Conservation (phyloP, 92 coral and sea anemone genomes). For the Metridium senile region DNA sequence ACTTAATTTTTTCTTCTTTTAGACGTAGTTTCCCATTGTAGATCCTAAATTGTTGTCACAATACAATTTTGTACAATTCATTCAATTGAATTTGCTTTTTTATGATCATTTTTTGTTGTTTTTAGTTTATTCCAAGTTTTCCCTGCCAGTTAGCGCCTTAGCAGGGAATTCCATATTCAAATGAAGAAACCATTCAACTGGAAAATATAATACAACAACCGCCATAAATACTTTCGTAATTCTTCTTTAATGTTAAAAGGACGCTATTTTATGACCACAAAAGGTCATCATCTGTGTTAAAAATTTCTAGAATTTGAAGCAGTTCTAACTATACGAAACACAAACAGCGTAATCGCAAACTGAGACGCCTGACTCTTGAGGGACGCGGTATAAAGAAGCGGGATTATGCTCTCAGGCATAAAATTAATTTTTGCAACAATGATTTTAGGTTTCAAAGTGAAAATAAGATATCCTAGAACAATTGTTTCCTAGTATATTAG, state of each 20-base stretch:
- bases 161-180: not conserved
- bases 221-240: not conserved
- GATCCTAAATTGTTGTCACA: too few species aligned
- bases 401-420: not conserved
- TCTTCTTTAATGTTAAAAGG: not conserved
- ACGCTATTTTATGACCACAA: not conserved
- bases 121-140: too few species aligned
- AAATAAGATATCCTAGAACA: too few species aligned
- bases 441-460: too few species aligned
- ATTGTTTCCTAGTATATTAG: too few species aligned
- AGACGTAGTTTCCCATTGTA: not conserved
- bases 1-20: not conserved
- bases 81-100: not conserved
- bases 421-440: not conserved
- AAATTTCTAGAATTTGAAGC: not conserved
- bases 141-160: too few species aligned
- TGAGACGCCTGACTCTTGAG: too few species aligned
- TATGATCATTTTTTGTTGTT: not conserved
- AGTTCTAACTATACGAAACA: not conserved
- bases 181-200: not conserved
- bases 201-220: not conserved
- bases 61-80: too few species aligned
- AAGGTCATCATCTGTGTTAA: not conserved
- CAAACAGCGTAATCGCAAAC: too few species aligned
- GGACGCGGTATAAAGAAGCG: conserved; percentile 2